Evolutionary conservation across 53 echinoderm and acorn worm genomes (phyloP).

Genomic region (Crossaster papposus): DNA sequence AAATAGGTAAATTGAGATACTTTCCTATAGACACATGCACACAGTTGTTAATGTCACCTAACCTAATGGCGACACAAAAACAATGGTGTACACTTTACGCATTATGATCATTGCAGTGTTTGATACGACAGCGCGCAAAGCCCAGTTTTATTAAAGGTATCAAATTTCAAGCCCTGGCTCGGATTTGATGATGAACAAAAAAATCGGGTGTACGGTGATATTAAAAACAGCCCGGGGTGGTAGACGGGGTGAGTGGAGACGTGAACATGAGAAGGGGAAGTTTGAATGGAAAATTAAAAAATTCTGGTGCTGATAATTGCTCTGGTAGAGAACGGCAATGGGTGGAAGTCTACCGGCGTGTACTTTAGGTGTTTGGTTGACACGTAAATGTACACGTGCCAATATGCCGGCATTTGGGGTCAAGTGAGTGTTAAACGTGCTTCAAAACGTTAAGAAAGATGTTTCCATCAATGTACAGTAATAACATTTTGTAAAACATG

Average conservation of each 20-base stretch:
- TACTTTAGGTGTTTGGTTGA: not conserved
- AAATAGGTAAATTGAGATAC: too few relatives aligned
- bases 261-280: not conserved
- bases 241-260: not conserved
- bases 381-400: not conserved
- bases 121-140: not conserved
- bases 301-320: not conserved
- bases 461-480: not conserved
- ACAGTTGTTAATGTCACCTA: too few relatives aligned
- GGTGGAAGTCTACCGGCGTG: not conserved
- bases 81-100: not conserved
- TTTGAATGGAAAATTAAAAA: conserved; percentile 9
- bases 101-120: not conserved
- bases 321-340: not conserved
- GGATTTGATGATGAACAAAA: not conserved
- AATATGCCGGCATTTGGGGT: not conserved
- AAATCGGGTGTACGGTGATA: not conserved
- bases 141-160: conserved; percentile 14
- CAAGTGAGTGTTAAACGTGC: not conserved
- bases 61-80: too few relatives aligned
- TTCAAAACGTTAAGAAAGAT: not conserved
- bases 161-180: not conserved
- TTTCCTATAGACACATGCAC: too few relatives aligned
- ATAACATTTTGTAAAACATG: not conserved
- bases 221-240: not conserved